phyloP scores from a whole-genome alignment of 2,888 invertebrate species.

The Parascotia fuliginaria region DNA sequence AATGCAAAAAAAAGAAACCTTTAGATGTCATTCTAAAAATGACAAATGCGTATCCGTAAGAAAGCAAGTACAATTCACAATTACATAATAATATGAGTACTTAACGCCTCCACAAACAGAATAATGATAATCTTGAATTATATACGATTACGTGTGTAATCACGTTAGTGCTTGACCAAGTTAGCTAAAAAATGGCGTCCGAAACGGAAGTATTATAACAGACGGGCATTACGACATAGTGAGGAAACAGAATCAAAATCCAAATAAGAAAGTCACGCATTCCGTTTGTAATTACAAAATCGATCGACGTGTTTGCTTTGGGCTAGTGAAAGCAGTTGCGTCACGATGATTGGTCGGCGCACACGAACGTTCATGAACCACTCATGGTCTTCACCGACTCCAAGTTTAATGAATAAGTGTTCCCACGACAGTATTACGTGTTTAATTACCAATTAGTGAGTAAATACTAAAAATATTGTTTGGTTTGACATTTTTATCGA shows the following conservation, averaged over 20 bases:
- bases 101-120: conserved; percentile 7
- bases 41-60: background rate
- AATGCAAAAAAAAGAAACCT: background rate
- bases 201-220: conserved; percentile 70
- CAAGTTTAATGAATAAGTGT: conserved; percentile 27
- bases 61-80: conserved; percentile 8
- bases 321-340: conserved; percentile 77
- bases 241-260: conserved; percentile 70
- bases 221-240: conserved; percentile 60
- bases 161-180: conserved; percentile 37
- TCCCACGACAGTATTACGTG: conserved; percentile 39
- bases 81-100: conserved; percentile 5
- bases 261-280: conserved; percentile 79
- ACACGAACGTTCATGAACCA: conserved; percentile 34
- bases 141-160: conserved; percentile 34
- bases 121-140: conserved; percentile 15
- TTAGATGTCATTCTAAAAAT: background rate
- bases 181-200: conserved; percentile 34
- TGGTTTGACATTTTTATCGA: no score
- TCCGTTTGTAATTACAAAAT: conserved; percentile 77
- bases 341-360: conserved; percentile 54
- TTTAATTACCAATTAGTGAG: conserved; percentile 39
- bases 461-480: conserved; percentile 17
- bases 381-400: conserved; percentile 30
- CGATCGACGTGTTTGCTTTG: conserved; percentile 60